Base-by-base conservation (phyloP, 1,140 invertebrate species). In the Orius insidiosus region DNA sequence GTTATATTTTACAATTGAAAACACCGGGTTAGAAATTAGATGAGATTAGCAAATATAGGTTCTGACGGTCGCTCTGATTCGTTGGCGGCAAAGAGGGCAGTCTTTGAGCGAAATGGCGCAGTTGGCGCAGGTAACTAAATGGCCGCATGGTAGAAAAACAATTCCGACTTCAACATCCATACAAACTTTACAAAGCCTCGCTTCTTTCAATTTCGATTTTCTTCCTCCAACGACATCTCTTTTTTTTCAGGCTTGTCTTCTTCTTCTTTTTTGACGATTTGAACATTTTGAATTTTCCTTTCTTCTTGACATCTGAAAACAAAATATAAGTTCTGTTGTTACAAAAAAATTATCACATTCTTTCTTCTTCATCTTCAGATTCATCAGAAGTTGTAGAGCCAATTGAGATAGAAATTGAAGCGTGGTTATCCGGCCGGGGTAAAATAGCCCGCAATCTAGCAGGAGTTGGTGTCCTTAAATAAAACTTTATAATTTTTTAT, bases 131-230 rank as follows among this genome's bases (percentile, higher is more conserved):
- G 76, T 76, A n/a, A 77, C 72, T 50, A 92, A 65, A 69, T 93
- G 88, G 2, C 87, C 84, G 63, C 89, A 94, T 11, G 88, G 88
- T 53, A 93, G 64, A 65, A 92, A 88, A 31, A 88, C 85, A 44
- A 90, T 76, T 40, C 75, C 76, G 44, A 89, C 77, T 65, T 90
- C 85, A 51, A 71, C 70, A 62, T 93, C 86, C 75, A 92, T 80
- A 58, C 88, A 95, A 52, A 94, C 83, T 69, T 92, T 92, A 61
- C 89, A 95, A 31, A 81, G 64, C 41, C 80, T 73, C n/a, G 81
- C 80, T 63, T 92, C 85, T 56, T 77, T 83, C 19, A 93, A 62
- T 75, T 68, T 48, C 80, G 68, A 58, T 84, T 83, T 62, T 89
- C 84, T 59, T 85, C 81, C 61, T 81, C 75, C 37, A 86, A 59